Conservation (phyloP, 2,113 vertebrate genomes). For the Chroicocephalus ridibundus region DNA sequence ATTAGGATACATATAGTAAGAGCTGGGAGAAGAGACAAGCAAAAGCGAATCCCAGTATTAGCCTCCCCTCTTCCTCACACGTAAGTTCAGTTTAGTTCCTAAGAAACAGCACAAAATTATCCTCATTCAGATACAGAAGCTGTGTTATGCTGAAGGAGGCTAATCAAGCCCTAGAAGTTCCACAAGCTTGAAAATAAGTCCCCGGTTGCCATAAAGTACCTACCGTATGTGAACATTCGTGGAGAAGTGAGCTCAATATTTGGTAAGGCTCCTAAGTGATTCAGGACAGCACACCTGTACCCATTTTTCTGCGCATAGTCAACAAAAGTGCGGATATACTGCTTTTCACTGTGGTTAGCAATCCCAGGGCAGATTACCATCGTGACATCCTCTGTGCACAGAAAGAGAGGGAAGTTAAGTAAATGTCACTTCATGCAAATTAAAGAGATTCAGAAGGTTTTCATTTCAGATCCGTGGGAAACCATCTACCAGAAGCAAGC, state of each 20-base stretch:
- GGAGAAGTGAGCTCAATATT: constrained; percentile 97
- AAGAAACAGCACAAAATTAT: neutral
- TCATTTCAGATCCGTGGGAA: constrained; percentile 1
- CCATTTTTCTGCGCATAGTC: constrained; percentile 94
- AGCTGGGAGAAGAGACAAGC: neutral
- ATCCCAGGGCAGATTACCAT: constrained; percentile 99
- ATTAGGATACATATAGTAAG: neutral
- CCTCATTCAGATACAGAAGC: neutral
- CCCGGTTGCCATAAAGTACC: neutral
- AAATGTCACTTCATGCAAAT: constrained; percentile 58
- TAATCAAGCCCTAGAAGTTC: neutral
- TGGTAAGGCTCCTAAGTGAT: constrained; percentile 94
- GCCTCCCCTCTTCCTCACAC: neutral
- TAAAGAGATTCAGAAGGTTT: neutral
- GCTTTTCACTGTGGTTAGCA: constrained; percentile 98
- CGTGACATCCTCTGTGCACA: constrained; percentile 88
- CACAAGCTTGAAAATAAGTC: neutral
- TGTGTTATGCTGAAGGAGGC: neutral
- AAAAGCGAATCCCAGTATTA: neutral
- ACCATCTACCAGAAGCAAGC: neutral
- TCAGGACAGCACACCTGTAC: constrained; percentile 94
- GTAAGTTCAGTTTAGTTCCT: neutral
- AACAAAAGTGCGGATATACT: constrained; percentile 97
- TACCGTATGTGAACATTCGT: constrained; percentile 98
- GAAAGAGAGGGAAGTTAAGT: constrained; percentile 17